Conservation (phyloP, 1,140 invertebrate genomes). For the Cotesia typhae region DNA sequence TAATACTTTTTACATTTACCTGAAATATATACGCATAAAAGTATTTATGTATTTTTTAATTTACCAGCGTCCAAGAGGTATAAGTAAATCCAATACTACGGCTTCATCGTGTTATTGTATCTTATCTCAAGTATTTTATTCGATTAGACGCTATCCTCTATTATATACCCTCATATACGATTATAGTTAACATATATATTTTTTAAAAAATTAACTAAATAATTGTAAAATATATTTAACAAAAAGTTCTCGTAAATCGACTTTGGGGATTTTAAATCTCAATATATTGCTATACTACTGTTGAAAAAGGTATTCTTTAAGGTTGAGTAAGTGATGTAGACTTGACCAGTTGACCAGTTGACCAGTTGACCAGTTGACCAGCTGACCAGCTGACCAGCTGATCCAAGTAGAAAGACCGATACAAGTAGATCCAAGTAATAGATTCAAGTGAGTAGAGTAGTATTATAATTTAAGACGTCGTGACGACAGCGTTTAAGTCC, state of each 20-base stretch:
- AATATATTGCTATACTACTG: too few species aligned
- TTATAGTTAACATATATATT: too few species aligned
- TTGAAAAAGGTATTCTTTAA: too few species aligned
- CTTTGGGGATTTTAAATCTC: not conserved
- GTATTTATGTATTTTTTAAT: not conserved
- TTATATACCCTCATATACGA: too few species aligned
- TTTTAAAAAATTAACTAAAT: too few species aligned
- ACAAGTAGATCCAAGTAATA: too few species aligned
- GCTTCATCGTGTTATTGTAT: conserved; percentile 41
- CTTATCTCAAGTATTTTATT: conserved; percentile 34
- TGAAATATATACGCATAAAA: conserved; percentile 22
- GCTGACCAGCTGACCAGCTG: too few species aligned
- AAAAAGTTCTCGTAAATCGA: not conserved
- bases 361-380: too few species aligned
- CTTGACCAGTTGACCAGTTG: too few species aligned
- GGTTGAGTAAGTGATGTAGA: too few species aligned
- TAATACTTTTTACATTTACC: conserved; percentile 31
- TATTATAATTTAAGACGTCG: conserved; percentile 43
- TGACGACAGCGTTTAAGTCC: conserved; percentile 27
- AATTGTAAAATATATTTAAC: too few species aligned
- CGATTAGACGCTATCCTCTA: conserved; percentile 28
- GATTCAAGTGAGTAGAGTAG: not conserved
- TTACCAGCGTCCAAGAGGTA: too few species aligned
- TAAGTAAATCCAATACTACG: conserved; percentile 15
- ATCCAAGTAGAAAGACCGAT: not conserved